Evolutionary conservation across 2,888 invertebrate species (phyloP).

Genomic region (Escarpia spicata): DNA sequence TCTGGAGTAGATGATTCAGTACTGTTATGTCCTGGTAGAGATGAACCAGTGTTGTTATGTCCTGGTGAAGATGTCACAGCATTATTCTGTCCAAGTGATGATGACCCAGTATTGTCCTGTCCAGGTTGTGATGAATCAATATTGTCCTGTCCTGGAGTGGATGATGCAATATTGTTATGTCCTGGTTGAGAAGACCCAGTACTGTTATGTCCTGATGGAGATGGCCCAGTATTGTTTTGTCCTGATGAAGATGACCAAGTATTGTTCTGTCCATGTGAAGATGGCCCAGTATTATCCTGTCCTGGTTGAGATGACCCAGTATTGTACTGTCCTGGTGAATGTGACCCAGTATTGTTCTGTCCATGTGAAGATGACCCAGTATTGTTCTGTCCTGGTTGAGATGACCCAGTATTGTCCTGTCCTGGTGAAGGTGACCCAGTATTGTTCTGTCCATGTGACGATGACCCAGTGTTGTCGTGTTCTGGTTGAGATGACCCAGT

Average conservation of each 20-base stretch:
- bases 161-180: not conserved
- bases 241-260: not conserved
- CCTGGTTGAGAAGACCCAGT: not conserved
- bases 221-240: not conserved
- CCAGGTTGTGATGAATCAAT: not conserved
- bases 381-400: not conserved
- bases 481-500: too few species aligned
- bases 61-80: not conserved
- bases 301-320: not conserved
- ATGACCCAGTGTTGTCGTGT: too few species aligned
- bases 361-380: not conserved
- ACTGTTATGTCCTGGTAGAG: not conserved
- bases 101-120: not conserved
- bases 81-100: not conserved
- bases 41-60: not conserved
- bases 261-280: not conserved
- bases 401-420: not conserved
- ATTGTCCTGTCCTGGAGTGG: not conserved
- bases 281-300: not conserved
- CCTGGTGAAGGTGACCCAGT: not conserved
- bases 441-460: too few species aligned
- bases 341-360: not conserved
- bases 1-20: not conserved
- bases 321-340: not conserved
- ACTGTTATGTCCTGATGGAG: not conserved